Evolutionary conservation across 2,888 invertebrate genomes (phyloP).

Genomic region (Drosophila mimetica): DNA sequence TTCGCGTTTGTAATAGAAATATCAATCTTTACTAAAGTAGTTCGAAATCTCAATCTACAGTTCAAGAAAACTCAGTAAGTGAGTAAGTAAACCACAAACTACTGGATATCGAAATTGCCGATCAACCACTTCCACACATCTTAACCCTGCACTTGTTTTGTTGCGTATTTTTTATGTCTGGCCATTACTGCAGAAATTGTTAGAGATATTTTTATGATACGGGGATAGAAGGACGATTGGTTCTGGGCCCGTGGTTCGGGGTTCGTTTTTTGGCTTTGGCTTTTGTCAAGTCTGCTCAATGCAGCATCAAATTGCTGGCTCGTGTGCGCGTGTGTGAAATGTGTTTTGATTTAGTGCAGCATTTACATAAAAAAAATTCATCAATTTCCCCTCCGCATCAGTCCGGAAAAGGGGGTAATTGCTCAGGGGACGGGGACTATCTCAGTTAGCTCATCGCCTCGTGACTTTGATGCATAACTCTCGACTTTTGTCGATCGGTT

Average conservation of each 20-base stretch:
- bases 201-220: slow-evolving; percentile 57
- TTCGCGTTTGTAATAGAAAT: too few species aligned
- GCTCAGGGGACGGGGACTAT: slow-evolving; percentile 50
- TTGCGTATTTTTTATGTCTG: slow-evolving; percentile 73
- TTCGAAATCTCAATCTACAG: too few species aligned
- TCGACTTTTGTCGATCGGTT: slow-evolving; percentile 75
- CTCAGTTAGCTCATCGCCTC: slow-evolving; percentile 57
- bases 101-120: slow-evolving; percentile 5
- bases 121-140: not conserved
- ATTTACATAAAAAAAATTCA: slow-evolving; percentile 72
- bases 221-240: slow-evolving; percentile 33
- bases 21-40: too few species aligned
- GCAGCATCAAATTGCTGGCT: slow-evolving; percentile 74
- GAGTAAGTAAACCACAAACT: too few species aligned
- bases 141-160: slow-evolving; percentile 48
- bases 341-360: slow-evolving; percentile 76
- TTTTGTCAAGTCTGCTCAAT: slow-evolving; percentile 73
- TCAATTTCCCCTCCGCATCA: slow-evolving; percentile 59
- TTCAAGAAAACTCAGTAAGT: too few species aligned
- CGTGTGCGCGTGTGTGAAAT: slow-evolving; percentile 45
- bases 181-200: slow-evolving; percentile 74
- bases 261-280: slow-evolving; percentile 44
- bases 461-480: slow-evolving; percentile 80
- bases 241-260: slow-evolving; percentile 13
- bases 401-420: slow-evolving; percentile 50